Evolutionary conservation across 2,113 vertebrate species (phyloP).

Genomic region (Elephas maximus): DNA sequence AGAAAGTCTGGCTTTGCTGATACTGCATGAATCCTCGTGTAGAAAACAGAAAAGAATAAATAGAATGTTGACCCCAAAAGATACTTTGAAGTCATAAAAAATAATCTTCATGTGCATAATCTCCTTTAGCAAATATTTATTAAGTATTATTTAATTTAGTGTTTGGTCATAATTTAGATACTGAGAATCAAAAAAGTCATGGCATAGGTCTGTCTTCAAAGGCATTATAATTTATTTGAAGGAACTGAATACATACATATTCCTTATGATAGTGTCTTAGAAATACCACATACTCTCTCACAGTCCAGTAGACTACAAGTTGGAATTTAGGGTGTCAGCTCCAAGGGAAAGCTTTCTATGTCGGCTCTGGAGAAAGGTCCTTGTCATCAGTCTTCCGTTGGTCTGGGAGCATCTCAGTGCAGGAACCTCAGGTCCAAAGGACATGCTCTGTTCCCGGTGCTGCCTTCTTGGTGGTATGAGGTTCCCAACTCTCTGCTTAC

Average conservation of each 20-base stretch:
- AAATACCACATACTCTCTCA: too few relatives aligned
- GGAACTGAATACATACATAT: neutral
- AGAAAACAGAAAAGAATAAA: neutral
- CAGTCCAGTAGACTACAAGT: too few relatives aligned
- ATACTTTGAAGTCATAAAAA: neutral
- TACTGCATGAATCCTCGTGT: neutral
- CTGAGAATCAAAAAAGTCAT: neutral
- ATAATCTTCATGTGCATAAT: neutral
- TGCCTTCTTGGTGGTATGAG: too few relatives aligned
- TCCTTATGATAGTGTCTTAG: neutral
- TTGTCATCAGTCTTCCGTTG: too few relatives aligned
- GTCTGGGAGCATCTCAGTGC: too few relatives aligned
- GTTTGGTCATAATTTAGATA: neutral
- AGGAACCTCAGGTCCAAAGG: too few relatives aligned
- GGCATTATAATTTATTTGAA: neutral
- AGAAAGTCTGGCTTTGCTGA: neutral
- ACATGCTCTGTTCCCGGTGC: too few relatives aligned
- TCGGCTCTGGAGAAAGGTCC: too few relatives aligned
- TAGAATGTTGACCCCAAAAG: neutral
- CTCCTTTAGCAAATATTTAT: neutral
- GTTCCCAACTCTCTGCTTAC: too few relatives aligned
- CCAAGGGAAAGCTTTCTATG: too few relatives aligned
- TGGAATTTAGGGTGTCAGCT: too few relatives aligned
- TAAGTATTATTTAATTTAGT: neutral
- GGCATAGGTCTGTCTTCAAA: neutral